phyloP scores from a whole-genome alignment of 2,113 vertebrate species.

The Amphilophus citrinellus region DNA sequence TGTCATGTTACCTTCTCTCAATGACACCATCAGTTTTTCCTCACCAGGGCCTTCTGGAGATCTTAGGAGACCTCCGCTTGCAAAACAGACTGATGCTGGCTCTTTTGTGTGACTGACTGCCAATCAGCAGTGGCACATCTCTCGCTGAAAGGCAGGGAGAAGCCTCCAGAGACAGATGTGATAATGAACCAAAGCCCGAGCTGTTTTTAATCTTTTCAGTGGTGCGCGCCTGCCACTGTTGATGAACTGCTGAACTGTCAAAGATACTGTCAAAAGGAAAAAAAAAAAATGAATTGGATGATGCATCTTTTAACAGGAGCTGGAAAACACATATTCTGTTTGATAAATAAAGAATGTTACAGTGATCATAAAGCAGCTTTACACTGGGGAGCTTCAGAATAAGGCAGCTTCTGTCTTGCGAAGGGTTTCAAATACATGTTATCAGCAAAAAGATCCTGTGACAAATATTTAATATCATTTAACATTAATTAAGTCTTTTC shows the following conservation, averaged over 20 bases:
- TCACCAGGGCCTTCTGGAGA: not conserved
- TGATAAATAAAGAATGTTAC: constrained; percentile 21
- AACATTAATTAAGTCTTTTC: not conserved
- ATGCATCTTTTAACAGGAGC: constrained; percentile 13
- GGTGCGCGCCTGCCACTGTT: not conserved
- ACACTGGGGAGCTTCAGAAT: not conserved
- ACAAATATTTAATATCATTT: not conserved
- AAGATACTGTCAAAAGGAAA: not conserved
- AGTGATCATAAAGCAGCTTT: constrained; percentile 20
- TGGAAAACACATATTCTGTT: not conserved
- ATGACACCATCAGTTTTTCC: not conserved
- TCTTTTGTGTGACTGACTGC: constrained; percentile 28
- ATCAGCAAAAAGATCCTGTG: not conserved
- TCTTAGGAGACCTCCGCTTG: not conserved
- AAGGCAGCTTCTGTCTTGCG: not conserved
- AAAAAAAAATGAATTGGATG: constrained; percentile 14
- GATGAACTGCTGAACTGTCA: constrained; percentile 25
- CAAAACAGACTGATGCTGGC: not conserved
- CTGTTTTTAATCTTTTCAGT: constrained; percentile 1
- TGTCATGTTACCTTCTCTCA: not conserved
- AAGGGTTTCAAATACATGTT: not conserved
- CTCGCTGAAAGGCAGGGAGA: constrained; percentile 13
- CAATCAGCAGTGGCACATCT: constrained; percentile 6
- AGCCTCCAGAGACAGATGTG: not conserved
- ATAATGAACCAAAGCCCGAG: not conserved